Base-by-base conservation (phyloP, 1,140 invertebrate species). In the Drosophila suzukii region DNA sequence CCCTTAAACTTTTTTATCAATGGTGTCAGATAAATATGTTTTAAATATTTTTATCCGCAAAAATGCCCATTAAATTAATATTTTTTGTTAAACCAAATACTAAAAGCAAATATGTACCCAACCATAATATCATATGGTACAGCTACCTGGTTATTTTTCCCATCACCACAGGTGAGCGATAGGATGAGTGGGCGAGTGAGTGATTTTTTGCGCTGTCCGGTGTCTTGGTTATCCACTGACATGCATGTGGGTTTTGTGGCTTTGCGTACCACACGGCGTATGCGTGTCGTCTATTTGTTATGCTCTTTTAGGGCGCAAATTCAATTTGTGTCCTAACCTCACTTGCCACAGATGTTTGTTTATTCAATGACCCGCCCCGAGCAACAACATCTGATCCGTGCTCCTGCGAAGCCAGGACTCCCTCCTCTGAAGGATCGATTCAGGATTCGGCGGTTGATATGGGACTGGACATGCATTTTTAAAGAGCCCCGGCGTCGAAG, bases 241-340 rank as follows among this genome's bases (percentile, higher is more conserved):
- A 51, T 68, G 51, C 75, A 62, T 78, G 83, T 83, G 75, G 77
- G 79, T 75, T 66, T 63, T 77, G 75, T 57, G 75, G 75, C 75
- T 77, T 77, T 68, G 60, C 65, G 62, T 76, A 68, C 66, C 59
- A 81, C 79, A 68, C 70, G 66, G 62, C 81, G 81, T 57, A 88
- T 73, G 84, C 71, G 83, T 83, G 73, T 73, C 83, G 71, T 82
- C 75, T 86, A 86, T 86, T 86, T 86, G 83, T 80, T 83, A 89
- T 86, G 83, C 83, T 83, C 71, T 88, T 83, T 83, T 75, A 70
- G 67, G 43, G 70, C 61, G 71, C 79, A 88, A 86, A 86, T 89
- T 83, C 79, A 88, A 86, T 86, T 88, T 86, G 82, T 68, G 50
- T 63, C 50, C 66, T 50, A 61, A 66, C 77, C 76, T 73, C 78